Percentiles rank a stretch among this genome's conserved stretches.
Evolutionary conservation across 2,113 vertebrate genomes (phyloP).

Genomic region (Muntiacus muntjak): DNA sequence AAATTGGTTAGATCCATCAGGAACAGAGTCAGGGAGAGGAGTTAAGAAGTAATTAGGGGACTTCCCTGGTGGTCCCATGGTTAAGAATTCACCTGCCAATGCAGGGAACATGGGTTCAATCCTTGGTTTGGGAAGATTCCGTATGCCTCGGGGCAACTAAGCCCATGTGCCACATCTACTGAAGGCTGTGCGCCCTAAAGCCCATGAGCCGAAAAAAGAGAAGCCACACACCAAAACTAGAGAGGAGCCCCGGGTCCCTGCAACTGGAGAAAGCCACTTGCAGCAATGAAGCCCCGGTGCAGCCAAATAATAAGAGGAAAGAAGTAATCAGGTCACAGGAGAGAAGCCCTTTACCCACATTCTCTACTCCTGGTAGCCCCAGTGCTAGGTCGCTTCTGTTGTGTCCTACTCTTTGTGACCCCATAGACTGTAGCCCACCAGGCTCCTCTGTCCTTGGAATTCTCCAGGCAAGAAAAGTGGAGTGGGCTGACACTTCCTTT

Average conservation of each 20-base stretch:
- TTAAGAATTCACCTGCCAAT: neutral
- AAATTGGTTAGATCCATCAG: neutral
- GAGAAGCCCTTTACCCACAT: neutral
- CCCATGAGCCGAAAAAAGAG: neutral
- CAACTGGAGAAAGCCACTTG: neutral
- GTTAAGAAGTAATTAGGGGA: neutral
- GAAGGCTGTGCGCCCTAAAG: neutral
- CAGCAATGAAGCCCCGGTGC: neutral
- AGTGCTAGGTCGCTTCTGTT: neutral
- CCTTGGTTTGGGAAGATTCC: neutral
- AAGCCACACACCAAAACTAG: neutral
- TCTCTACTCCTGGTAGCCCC: neutral
- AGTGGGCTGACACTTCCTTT: neutral
- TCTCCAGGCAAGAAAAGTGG: neutral
- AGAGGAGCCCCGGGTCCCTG: neutral
- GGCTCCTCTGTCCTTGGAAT: neutral
- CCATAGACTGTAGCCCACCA: neutral
- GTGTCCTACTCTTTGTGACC: neutral
- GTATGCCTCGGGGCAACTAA: neutral
- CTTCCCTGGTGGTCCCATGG: neutral
- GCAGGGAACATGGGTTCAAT: neutral
- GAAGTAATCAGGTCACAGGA: neutral
- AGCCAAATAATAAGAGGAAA: neutral
- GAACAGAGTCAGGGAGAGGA: neutral
- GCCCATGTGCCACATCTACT: fast-evolving